Evolutionary conservation across 2,113 vertebrate species (phyloP).

Genomic region (Pitta sordida): DNA sequence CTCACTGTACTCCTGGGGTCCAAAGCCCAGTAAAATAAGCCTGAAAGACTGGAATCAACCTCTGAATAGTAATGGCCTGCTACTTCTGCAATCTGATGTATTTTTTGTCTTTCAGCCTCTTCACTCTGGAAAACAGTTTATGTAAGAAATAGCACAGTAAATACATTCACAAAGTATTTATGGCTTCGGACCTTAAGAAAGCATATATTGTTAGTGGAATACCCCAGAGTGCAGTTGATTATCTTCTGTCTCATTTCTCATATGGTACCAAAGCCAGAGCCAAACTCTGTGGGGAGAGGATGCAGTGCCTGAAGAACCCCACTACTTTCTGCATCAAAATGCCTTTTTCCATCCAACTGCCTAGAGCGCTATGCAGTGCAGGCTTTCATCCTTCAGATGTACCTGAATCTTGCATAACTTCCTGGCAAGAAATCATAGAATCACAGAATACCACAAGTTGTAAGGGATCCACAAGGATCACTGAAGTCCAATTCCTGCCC

Average conservation of each 20-base stretch:
- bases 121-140: not conserved
- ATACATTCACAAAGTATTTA: not conserved
- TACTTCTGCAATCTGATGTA: not conserved
- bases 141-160: not conserved
- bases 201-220: not conserved
- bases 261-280: not conserved
- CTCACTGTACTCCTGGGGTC: not conserved
- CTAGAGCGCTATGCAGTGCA: not conserved
- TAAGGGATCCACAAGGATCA: too few relatives aligned
- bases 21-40: not conserved
- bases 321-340: not conserved
- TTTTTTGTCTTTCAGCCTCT: not conserved
- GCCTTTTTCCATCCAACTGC: not conserved
- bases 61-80: not conserved
- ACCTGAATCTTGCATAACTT: not conserved
- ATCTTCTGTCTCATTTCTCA: not conserved
- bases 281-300: not conserved
- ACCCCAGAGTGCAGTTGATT: fast-evolving
- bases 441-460: too few relatives aligned
- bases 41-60: not conserved
- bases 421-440: not conserved
- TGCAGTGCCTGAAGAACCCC: not conserved
- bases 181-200: not conserved
- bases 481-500: too few relatives aligned
- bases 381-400: not conserved